phyloP scores from a whole-genome alignment of 2,888 invertebrate genomes.

The Celastrina argiolus region DNA sequence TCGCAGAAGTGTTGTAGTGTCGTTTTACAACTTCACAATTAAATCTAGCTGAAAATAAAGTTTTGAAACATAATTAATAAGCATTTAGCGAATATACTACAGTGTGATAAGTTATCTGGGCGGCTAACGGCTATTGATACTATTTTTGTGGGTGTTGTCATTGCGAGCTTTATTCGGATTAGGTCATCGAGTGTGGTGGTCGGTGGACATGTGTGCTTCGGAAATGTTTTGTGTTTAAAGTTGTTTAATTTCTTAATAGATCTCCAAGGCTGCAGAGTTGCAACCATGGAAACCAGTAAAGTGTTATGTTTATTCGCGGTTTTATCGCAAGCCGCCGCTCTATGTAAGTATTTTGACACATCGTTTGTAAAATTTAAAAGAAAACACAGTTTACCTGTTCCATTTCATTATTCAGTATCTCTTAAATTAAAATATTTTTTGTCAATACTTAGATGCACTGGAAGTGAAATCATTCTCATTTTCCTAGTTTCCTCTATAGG shows the following conservation, averaged over 20 bases:
- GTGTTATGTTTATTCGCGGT: conserved; percentile 60
- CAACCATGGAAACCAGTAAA: conserved; percentile 62
- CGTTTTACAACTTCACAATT: conserved; percentile 24
- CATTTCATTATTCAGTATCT: background rate
- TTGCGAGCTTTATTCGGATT: conserved; percentile 70
- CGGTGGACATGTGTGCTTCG: conserved; percentile 71
- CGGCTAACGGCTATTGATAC: conserved; percentile 65
- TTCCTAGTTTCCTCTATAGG: too few species aligned
- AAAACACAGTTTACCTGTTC: conserved; percentile 7
- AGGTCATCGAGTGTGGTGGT: conserved; percentile 72
- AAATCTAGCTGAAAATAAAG: conserved; percentile 27
- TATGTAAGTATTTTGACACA: conserved; percentile 55
- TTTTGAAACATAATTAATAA: background rate
- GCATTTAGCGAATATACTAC: background rate
- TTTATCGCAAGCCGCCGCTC: conserved; percentile 58
- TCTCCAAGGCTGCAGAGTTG: conserved; percentile 55
- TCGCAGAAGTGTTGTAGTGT: conserved; percentile 55
- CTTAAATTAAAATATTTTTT: background rate
- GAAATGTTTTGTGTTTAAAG: conserved; percentile 58
- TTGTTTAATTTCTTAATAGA: conserved; percentile 69
- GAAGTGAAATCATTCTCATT: too few species aligned
- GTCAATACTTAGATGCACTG: background rate
- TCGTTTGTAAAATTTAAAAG: background rate
- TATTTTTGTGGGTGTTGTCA: conserved; percentile 81
- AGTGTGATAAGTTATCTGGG: conserved; percentile 47